Evolutionary conservation across 2,888 invertebrate species (phyloP).

Genomic region (Callosobruchus maculatus): DNA sequence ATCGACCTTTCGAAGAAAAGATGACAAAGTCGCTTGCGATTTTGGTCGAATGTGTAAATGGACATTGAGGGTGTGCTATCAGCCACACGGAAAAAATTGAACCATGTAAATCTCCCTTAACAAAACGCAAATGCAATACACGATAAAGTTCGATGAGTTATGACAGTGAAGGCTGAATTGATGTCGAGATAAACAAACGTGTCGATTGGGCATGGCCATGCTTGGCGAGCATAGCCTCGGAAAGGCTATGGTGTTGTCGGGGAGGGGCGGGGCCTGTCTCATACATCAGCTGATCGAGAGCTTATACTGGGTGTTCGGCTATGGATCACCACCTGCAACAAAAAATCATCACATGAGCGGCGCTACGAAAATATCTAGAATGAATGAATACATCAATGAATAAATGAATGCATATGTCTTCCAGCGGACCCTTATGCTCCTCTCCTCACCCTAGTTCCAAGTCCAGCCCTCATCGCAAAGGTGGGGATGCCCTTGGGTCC

Average conservation of each 20-base stretch:
- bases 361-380: no score
- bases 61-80: no score
- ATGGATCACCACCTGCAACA: conserved; percentile 63
- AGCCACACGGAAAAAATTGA: not conserved
- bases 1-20: no score
- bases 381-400: no score
- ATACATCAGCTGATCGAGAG: conserved; percentile 81
- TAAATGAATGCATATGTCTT: no score
- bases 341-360: not conserved
- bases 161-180: not conserved
- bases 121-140: not conserved
- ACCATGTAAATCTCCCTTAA: no score
- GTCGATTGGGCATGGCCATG: conserved; percentile 28
- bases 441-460: no score
- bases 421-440: no score
- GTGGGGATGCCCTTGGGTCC: no score
- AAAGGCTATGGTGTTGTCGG: conserved; percentile 48
- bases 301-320: conserved; percentile 82
- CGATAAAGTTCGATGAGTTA: not conserved
- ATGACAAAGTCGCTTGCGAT: no score
- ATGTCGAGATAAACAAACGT: conserved; percentile 37
- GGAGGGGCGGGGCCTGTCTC: conserved; percentile 73
- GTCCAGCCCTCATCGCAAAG: no score
- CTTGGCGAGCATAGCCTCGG: conserved; percentile 26
- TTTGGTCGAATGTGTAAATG: no score